phyloP scores from a whole-genome alignment of 2,797 vertebrate genomes.

The Perodicticus potto region DNA sequence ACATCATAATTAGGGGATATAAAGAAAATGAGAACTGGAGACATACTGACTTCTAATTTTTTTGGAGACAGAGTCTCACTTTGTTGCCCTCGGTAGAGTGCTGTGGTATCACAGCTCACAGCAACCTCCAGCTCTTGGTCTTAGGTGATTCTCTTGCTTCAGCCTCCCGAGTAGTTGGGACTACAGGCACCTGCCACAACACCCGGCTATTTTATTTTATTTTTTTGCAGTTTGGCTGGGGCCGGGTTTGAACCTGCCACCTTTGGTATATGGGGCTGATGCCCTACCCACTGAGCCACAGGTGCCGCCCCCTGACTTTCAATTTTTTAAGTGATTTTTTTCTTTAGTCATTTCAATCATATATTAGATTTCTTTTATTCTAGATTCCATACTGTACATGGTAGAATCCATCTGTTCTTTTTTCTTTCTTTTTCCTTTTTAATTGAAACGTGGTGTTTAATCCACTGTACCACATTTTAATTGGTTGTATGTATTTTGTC shows the following conservation, averaged over 20 bases:
- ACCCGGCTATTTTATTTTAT: too few species aligned
- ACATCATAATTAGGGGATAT: slow-evolving; percentile 82
- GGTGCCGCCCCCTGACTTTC: neutral
- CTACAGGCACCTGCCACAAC: too few species aligned
- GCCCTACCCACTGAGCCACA: too few species aligned
- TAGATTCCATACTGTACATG: neutral
- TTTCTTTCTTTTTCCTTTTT: slow-evolving; percentile 41
- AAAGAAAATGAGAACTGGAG: slow-evolving; percentile 83
- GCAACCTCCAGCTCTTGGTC: too few species aligned
- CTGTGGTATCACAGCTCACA: too few species aligned
- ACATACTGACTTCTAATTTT: slow-evolving; percentile 57
- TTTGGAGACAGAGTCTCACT: too few species aligned
- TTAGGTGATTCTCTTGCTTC: too few species aligned
- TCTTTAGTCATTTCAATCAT: neutral
- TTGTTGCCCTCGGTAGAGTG: too few species aligned
- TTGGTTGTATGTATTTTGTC: neutral
- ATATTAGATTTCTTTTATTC: slow-evolving; percentile 37
- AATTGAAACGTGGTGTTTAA: neutral
- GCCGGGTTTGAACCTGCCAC: too few species aligned
- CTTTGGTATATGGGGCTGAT: too few species aligned
- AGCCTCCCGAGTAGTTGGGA: too few species aligned
- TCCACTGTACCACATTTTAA: neutral
- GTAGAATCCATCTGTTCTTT: neutral
- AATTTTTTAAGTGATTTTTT: slow-evolving; percentile 41
- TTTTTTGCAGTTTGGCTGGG: too few species aligned